Evolutionary conservation across 1,140 invertebrate species (phyloP).

Genomic region (Saxidomus purpurata): DNA sequence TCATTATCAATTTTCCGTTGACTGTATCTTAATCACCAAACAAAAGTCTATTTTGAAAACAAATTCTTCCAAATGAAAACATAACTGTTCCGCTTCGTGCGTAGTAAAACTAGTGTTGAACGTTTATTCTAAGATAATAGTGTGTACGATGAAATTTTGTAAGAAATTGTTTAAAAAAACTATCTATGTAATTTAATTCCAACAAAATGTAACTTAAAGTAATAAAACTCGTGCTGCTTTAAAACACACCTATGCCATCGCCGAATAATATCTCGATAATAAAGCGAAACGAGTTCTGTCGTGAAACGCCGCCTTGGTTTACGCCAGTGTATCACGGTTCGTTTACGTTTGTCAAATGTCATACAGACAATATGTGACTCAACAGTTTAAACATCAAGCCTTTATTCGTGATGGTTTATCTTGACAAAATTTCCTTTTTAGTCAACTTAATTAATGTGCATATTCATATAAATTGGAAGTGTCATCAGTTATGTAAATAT

Average conservation of each 20-base stretch:
- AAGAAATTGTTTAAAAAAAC: too few relatives aligned
- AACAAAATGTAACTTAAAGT: too few relatives aligned
- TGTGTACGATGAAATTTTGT: too few relatives aligned
- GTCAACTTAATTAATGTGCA: conserved; percentile 1
- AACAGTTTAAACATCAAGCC: background rate
- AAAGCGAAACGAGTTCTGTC: background rate
- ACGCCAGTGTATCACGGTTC: background rate
- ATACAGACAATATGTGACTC: background rate
- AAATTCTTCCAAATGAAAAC: background rate
- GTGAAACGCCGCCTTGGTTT: background rate
- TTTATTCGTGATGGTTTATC: background rate
- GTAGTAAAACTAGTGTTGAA: background rate
- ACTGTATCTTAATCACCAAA: background rate
- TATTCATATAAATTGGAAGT: conserved; percentile 22
- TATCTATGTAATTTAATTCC: too few relatives aligned
- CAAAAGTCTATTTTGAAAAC: background rate
- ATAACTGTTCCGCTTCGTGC: background rate
- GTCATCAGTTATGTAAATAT: conserved; percentile 14
- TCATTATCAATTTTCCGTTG: too few relatives aligned
- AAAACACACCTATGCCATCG: background rate
- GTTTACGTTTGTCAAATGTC: background rate
- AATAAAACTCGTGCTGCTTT: background rate
- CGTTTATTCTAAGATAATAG: too few relatives aligned
- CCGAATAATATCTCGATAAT: background rate
- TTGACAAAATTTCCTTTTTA: conserved; percentile 40